Conservation (phyloP, 2,113 vertebrate genomes). For the Lamprologus tigripictilis region DNA sequence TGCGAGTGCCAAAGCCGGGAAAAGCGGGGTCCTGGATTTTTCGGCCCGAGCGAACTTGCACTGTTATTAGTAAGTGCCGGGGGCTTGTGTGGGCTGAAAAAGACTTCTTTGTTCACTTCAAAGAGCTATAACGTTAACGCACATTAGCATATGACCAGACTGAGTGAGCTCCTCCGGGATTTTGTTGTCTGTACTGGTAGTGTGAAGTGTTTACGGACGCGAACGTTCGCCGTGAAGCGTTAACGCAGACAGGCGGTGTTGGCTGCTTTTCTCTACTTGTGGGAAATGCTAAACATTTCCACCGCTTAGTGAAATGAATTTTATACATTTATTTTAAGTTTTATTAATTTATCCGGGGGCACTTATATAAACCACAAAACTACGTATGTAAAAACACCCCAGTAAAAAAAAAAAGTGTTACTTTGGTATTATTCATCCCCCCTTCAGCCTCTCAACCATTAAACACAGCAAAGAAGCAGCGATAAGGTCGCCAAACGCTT, state of each 20-base stretch:
- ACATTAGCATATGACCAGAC: conserved; percentile 39
- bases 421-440: neutral
- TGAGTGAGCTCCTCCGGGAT: neutral
- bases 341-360: fast-evolving
- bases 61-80: neutral
- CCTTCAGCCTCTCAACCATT: neutral
- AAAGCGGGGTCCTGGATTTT: conserved; percentile 51
- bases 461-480: neutral
- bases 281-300: neutral
- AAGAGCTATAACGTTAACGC: conserved; percentile 11
- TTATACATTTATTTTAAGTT: neutral
- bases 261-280: neutral
- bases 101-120: conserved; percentile 71
- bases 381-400: neutral
- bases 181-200: neutral
- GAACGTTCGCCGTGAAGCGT: neutral
- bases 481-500: neutral
- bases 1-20: conserved; percentile 13
- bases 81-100: conserved; percentile 34
- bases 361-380: neutral
- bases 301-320: neutral
- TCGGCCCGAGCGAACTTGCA: conserved; percentile 2
- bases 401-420: neutral
- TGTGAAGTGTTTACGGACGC: neutral
- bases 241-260: neutral